Conservation (phyloP, 1,140 invertebrate species). For the Bombus pyrosoma region DNA sequence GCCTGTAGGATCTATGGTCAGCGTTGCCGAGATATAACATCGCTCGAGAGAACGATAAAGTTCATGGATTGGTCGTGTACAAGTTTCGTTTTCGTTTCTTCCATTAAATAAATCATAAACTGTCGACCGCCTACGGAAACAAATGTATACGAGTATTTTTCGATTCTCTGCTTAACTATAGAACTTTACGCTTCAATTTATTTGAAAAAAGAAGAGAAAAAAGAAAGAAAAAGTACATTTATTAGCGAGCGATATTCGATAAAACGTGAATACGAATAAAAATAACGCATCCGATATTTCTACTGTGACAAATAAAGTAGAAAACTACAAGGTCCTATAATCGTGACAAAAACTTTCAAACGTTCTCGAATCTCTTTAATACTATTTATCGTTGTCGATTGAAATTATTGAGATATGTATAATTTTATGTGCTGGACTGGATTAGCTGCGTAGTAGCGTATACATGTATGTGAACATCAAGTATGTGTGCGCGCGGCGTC, state of each 20-base stretch:
- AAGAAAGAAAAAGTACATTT: background rate
- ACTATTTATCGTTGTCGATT: background rate
- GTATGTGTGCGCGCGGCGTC: no score
- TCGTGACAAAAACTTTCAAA: no score
- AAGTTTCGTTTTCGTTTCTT: background rate
- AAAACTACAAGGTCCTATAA: no score
- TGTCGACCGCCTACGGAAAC: background rate
- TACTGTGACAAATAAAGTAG: background rate
- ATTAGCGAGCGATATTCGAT: background rate
- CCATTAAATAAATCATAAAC: slow-evolving; percentile 15
- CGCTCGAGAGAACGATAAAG: background rate
- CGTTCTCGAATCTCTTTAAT: no score
- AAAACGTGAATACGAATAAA: background rate
- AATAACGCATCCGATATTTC: background rate
- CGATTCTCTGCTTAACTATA: background rate
- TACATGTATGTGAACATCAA: no score
- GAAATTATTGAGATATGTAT: background rate
- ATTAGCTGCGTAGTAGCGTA: no score
- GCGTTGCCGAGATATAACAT: no score
- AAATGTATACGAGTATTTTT: background rate
- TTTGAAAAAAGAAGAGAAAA: no score
- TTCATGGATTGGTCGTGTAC: background rate
- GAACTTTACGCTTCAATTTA: background rate
- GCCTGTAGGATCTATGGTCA: background rate
- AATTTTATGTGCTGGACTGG: no score